These are phyloP conservation scores for Idaea biselata DNA, from an alignment of 2,888 invertebrate genomes.

Conservation along the genomic window DNA sequence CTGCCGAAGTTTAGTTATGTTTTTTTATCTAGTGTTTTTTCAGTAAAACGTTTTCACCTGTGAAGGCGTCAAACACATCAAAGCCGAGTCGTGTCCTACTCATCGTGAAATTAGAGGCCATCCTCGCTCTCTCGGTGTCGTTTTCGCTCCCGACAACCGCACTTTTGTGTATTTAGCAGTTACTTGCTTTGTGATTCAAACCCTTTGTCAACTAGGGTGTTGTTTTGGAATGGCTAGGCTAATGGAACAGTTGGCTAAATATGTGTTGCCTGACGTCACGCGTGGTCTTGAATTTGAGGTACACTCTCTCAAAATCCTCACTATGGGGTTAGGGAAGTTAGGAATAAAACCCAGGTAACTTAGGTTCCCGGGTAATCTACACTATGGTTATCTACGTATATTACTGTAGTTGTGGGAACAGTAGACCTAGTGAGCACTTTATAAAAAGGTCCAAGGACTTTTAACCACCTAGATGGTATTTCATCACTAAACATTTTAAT, in stretches of 20 bases:
- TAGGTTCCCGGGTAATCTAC: too few relatives aligned
- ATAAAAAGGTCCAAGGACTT: too few relatives aligned
- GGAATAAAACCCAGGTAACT: too few relatives aligned
- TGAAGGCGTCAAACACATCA: background rate
- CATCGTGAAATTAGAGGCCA: background rate
- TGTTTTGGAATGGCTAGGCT: background rate
- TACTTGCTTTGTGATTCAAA: background rate
- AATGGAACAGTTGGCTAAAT: background rate
- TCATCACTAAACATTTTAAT: too few relatives aligned
- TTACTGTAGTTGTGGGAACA: too few relatives aligned
- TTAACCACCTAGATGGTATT: too few relatives aligned
- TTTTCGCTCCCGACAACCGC: background rate
- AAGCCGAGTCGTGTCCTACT: background rate
- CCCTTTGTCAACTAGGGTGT: background rate
- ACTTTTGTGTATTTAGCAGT: background rate
- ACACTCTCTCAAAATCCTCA: too few relatives aligned
- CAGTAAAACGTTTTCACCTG: background rate
- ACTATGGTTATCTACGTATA: too few relatives aligned
- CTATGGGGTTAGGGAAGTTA: too few relatives aligned
- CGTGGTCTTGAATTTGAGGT: background rate
- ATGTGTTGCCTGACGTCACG: background rate
- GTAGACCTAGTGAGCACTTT: too few relatives aligned
- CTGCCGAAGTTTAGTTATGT: too few relatives aligned
- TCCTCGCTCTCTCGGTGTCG: background rate
- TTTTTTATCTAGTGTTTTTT: background rate